Evolutionary conservation across 2,888 invertebrate species (phyloP), one percentile per base, ranked within the genome.

Genomic region (Diarsia brunnea): DNA sequence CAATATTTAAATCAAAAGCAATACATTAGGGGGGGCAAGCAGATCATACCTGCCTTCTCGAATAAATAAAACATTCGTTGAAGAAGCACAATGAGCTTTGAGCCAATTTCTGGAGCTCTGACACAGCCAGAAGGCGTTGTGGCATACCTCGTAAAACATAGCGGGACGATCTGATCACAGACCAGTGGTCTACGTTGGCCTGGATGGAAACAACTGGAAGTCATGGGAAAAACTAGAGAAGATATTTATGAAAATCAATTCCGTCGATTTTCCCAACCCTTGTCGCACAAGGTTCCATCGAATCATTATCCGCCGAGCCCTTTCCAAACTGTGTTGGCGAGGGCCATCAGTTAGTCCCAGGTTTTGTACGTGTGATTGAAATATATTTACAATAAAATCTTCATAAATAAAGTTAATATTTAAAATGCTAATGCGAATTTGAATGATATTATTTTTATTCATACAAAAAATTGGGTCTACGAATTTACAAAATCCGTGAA

Each of bases 321-420:
- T 31, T 72, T 45, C 3, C 31, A 72, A 73, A 73, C 14, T 45
- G n/a, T 45, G 45, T 45, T 31, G 31, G 27, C 63, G 27, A 10
- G 5, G 1, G 27, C 21, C 14, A 4, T n/a, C 55, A 45, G 24
- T 47, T 4, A 12, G 19, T 24, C 45, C 1, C 21, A 31, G 14
- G 24, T 65, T 38, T 19, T 68, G 67, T 69, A 21, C 11, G 21
- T 55, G 24, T 55, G 24, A 16, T 24, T 16, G 55, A 55, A 55
- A 24, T 49, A 27, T 16, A 14, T 55, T 14, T 16, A 24, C 14
- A 16, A 16, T 16, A 55, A 55, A 55, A 55, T 14, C 5, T 14
- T 24, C 14, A 16, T 27, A 14, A 51, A n/a, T 55, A 21, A 24
- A 27, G 16, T 58, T 27, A 27, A 3, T 58, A 27, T 27, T 16